Evolutionary conservation across 2,888 invertebrate species (phyloP), one percentile per base, ranked within the genome.

Genomic region (Cerceris ruficornis): DNA sequence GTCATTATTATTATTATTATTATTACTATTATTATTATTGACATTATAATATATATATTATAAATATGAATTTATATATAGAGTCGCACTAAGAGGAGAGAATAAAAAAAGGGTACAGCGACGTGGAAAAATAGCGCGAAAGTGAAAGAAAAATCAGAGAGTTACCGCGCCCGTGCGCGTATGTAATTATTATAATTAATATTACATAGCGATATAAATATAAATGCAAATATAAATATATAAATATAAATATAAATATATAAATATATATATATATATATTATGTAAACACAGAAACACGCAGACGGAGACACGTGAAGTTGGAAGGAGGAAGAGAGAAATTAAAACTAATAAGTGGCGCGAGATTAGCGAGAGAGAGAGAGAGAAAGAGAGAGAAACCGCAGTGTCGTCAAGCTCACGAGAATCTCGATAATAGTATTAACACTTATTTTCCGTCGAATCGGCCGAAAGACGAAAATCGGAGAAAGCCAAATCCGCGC

Each of bases 21-120:
- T 84, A 85, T 75, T 80, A 85, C 78, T 79, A 85, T 62, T 73
- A 74, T 8, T 74, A 80, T 85, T 82, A 84, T 81, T 75, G 78
- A 83, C 74, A 85, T 80, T 81, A 85, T 75, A 81, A 83, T 83
- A 80, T 77, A 86, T 80, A 84, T 83, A 86, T 84, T 83, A 84
- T 86, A 85, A 83, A 79, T 77, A 78, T 85, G 82, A 59, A 85
- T 85, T 80, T 84, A 86, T 82, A 77, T 75, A 75, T 72, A 73
- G 60, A 77, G 49, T 67, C 73, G 69, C 58, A 76, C 15, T 68
- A 52, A 75, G 55, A 55, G 28, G 52, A 49, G 57, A 43, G 66
- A 58, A 64, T 57, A 62, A 9, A 65, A 69, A 69, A 43, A 74
- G 60, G 67, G 55, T 77, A 75, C 43, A 70, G 69, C 46, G 59